Conservation (phyloP, 2,113 vertebrate genomes). For the Prochilodus magdalenae region DNA sequence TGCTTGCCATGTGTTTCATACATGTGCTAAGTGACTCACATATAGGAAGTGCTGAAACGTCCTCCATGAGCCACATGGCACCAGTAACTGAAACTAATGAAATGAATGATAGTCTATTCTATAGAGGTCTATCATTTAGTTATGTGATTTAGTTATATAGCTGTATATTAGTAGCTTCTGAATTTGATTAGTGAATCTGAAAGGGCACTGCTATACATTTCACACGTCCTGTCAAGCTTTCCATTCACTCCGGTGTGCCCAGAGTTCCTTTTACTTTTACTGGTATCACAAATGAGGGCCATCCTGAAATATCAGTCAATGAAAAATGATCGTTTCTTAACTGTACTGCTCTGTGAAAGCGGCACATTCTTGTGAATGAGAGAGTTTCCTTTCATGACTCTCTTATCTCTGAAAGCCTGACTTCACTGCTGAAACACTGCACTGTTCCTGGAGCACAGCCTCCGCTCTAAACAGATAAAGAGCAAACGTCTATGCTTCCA, state of each 20-base stretch:
- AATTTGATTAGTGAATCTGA: no score
- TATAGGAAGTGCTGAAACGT: background rate
- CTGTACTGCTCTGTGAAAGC: background rate
- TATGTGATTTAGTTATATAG: background rate
- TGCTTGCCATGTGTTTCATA: background rate
- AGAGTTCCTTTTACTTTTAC: no score
- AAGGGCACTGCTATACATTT: no score
- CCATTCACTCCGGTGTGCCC: no score
- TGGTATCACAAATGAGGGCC: no score
- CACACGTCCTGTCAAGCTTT: no score
- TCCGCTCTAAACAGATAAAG: no score
- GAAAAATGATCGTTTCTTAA: background rate
- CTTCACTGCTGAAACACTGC: no score
- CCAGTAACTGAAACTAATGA: background rate
- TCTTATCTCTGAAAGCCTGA: background rate
- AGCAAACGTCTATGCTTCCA: no score
- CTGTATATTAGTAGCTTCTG: background rate
- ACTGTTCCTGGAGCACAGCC: no score
- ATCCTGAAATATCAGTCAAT: background rate
- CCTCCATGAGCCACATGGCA: background rate
- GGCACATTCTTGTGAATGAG: background rate
- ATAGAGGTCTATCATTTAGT: background rate
- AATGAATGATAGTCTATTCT: background rate
- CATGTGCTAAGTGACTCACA: background rate
- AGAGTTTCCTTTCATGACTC: background rate